Conservation (phyloP, 2,888 invertebrate genomes). For the Sericinus montela region DNA sequence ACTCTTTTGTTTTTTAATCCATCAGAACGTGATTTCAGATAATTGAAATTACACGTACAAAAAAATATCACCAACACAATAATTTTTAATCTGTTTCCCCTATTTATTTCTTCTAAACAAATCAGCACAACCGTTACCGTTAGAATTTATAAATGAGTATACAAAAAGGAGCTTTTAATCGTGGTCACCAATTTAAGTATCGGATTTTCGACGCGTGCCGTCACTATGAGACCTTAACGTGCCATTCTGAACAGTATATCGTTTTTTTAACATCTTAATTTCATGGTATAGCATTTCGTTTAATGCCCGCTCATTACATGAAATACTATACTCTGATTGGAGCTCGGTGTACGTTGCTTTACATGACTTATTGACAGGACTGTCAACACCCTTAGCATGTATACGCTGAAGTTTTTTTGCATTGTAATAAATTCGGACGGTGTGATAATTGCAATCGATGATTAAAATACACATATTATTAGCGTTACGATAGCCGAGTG, state of each 20-base stretch:
- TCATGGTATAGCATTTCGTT: conserved; percentile 21
- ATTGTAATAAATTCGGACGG: no score
- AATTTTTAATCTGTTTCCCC: no score
- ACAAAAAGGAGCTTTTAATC: conserved; percentile 3
- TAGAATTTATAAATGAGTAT: conserved; percentile 2
- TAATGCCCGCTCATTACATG: conserved; percentile 21
- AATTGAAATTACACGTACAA: no score
- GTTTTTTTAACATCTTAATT: conserved; percentile 20
- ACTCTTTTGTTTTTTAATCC: no score
- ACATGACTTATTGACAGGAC: conserved; percentile 6
- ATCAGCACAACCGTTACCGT: neutral
- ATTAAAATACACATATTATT: no score
- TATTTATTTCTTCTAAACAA: no score
- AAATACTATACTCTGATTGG: conserved; percentile 12
- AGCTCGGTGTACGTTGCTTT: neutral
- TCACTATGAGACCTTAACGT: conserved; percentile 20
- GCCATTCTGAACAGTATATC: conserved; percentile 15
- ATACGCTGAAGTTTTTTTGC: no score
- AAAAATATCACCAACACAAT: no score
- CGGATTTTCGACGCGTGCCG: conserved; percentile 34
- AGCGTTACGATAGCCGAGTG: no score
- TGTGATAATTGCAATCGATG: no score
- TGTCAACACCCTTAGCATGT: conserved; percentile 3
- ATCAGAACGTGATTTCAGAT: no score
- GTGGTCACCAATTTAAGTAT: conserved; percentile 33